Percentiles rank a stretch among this genome's conserved stretches.
Evolutionary conservation across 2,113 vertebrate genomes (phyloP).

Genomic region (Melanerpes formicivorus): DNA sequence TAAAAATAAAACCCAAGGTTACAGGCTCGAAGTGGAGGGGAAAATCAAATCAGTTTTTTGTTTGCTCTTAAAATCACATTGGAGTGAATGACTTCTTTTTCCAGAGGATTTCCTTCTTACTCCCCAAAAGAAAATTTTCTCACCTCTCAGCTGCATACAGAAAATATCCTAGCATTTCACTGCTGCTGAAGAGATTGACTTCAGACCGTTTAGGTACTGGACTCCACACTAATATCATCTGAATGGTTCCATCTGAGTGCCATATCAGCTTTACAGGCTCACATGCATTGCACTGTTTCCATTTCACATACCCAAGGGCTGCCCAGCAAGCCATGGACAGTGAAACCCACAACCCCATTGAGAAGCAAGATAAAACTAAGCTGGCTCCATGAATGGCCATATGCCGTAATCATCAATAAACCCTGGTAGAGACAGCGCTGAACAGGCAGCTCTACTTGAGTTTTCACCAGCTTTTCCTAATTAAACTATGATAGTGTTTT

Average conservation of each 20-base stretch:
- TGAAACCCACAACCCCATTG: background rate
- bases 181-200: background rate
- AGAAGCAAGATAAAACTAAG: background rate
- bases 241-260: background rate
- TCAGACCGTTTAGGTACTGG: background rate
- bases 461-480: background rate
- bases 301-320: background rate
- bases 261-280: background rate
- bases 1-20: background rate
- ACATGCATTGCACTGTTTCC: background rate
- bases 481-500: fast-evolving
- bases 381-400: background rate
- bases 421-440: no score
- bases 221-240: background rate
- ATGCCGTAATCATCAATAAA: background rate
- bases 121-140: background rate
- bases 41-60: background rate
- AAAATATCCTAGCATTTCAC: background rate
- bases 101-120: background rate
- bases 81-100: background rate
- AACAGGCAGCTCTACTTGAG: background rate
- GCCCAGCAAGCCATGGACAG: background rate
- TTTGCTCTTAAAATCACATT: background rate
- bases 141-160: background rate
- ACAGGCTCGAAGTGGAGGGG: background rate